These are phyloP conservation scores for Gopherus evgoodei DNA, from an alignment of 2,113 vertebrate species.

Conservation along the genomic window DNA sequence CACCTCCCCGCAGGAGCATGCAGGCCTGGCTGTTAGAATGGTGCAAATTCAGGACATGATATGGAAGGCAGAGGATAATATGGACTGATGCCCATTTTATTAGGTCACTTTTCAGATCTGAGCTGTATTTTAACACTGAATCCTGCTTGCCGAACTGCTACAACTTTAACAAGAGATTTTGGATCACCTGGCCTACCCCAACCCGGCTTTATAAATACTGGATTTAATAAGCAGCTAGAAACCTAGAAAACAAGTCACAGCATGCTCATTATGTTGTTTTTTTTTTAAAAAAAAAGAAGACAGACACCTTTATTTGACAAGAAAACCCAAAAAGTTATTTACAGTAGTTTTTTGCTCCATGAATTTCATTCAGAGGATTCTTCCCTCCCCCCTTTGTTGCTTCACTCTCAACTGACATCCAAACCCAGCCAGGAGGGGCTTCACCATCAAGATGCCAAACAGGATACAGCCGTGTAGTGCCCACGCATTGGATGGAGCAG, in stretches of 20 bases:
- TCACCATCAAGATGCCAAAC: neutral
- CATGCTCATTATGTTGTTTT: rapidly evolving
- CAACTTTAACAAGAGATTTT: too few relatives aligned
- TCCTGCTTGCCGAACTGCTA: too few relatives aligned
- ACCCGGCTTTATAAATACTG: too few relatives aligned
- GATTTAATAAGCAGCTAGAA: neutral
- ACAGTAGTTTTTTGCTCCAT: conserved; percentile 70
- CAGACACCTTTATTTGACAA: conserved; percentile 68
- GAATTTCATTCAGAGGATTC: conserved; percentile 8
- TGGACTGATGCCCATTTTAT: neutral
- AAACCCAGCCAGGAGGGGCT: neutral
- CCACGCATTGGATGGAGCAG: neutral
- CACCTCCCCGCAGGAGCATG: neutral
- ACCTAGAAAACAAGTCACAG: rapidly evolving
- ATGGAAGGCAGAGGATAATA: neutral
- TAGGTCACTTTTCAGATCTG: neutral
- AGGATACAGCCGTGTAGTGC: neutral
- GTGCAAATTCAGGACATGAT: neutral
- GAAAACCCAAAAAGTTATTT: conserved; percentile 63
- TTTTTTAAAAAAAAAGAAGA: neutral
- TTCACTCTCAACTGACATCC: neutral
- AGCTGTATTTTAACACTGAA: neutral
- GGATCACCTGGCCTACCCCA: neutral
- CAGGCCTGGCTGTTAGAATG: neutral
- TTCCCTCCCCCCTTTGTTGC: neutral